These are phyloP conservation scores for Drosophila dunni DNA, from an alignment of 1,140 invertebrate genomes.

Conservation along the genomic window DNA sequence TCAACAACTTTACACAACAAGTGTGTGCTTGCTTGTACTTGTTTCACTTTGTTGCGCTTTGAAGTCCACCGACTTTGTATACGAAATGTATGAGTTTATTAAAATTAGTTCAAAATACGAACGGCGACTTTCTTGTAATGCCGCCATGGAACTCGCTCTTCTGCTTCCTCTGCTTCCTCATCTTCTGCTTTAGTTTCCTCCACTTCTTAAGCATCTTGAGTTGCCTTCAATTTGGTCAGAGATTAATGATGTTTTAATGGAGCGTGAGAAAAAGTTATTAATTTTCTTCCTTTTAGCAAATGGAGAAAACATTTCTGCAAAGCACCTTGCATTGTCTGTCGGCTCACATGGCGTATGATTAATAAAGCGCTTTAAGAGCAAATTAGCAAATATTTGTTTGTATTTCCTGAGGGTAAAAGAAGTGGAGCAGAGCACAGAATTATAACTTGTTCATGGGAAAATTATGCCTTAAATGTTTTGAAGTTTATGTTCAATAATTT, in stretches of 20 bases:
- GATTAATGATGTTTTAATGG: conserved; percentile 80
- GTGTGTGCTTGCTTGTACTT: conserved; percentile 48
- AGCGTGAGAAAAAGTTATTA: conserved; percentile 70
- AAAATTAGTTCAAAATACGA: conserved; percentile 63
- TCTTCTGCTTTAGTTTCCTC: not conserved
- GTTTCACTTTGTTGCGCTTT: conserved; percentile 49
- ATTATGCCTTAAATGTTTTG: too few relatives aligned
- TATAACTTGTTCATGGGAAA: too few relatives aligned
- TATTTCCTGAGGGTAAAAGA: not conserved
- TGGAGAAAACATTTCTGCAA: not conserved
- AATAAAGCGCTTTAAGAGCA: conserved; percentile 45
- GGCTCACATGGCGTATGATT: conserved; percentile 62
- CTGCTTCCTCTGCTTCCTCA: conserved; percentile 12
- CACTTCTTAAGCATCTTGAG: conserved; percentile 7
- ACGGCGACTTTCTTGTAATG: conserved; percentile 55
- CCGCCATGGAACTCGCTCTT: conserved; percentile 36
- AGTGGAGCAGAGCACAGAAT: conserved; percentile 2
- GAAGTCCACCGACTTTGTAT: conserved; percentile 54
- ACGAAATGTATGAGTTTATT: conserved; percentile 36
- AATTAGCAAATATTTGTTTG: conserved; percentile 42
- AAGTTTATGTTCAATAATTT: too few relatives aligned
- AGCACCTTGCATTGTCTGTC: conserved; percentile 54
- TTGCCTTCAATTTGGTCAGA: conserved; percentile 26
- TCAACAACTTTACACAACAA: conserved; percentile 49
- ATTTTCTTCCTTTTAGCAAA: conserved; percentile 50